phyloP scores from a whole-genome alignment of 2,797 vertebrate species.

The Chloroceryle inda region DNA sequence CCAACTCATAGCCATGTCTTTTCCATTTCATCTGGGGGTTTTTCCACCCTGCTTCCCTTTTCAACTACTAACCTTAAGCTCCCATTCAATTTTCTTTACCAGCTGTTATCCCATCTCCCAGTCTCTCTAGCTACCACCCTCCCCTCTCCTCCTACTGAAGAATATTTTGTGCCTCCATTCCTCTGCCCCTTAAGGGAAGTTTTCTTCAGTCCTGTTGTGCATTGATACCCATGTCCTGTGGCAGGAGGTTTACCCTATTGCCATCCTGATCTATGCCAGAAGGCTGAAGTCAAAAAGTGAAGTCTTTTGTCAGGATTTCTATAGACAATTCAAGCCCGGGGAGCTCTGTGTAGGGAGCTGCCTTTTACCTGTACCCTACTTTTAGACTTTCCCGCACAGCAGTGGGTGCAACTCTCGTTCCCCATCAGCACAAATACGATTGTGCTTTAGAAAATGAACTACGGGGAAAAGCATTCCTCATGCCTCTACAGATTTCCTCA shows the following conservation, averaged over 20 bases:
- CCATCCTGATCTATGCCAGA: not conserved
- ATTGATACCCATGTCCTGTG: fast-evolving
- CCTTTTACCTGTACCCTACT: not conserved
- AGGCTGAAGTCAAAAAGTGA: not conserved
- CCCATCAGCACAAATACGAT: too few species aligned
- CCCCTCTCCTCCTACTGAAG: not conserved
- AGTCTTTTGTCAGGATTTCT: not conserved
- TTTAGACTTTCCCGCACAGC: not conserved
- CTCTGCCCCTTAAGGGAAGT: not conserved
- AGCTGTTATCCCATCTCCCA: not conserved
- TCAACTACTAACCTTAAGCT: not conserved
- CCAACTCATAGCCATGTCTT: not conserved
- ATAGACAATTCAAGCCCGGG: fast-evolving
- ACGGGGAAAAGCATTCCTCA: fast-evolving
- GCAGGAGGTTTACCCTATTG: not conserved
- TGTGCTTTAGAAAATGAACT: not conserved
- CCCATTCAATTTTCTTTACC: not conserved
- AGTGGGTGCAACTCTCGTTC: not conserved
- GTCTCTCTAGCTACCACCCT: not conserved
- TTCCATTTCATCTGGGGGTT: not conserved
- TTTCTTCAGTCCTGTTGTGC: not conserved
- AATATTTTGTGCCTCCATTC: not conserved
- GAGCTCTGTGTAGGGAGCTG: not conserved
- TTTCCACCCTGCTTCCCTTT: not conserved
- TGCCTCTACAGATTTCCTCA: not conserved